These are phyloP conservation scores for Morinoia aosen DNA, from an alignment of 2,888 invertebrate genomes.

Conservation along the genomic window DNA sequence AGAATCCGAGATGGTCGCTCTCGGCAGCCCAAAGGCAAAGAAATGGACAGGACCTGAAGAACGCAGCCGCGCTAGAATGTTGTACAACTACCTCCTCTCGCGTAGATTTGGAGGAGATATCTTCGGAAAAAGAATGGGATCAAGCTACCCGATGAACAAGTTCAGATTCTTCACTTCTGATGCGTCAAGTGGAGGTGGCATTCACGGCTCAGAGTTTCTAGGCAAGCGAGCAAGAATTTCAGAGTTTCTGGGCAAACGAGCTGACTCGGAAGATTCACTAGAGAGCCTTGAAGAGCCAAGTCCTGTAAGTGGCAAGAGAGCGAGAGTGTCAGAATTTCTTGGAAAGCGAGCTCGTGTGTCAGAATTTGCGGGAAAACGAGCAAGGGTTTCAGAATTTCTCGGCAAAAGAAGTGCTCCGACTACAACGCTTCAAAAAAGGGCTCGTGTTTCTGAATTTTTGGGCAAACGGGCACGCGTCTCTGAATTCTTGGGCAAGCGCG, in stretches of 20 bases:
- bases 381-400: slow-evolving; percentile 26
- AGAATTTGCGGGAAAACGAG: slow-evolving; percentile 1
- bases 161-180: slow-evolving; percentile 39
- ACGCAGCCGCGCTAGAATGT: neutral
- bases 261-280: neutral
- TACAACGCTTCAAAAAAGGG: neutral
- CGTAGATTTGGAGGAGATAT: slow-evolving; percentile 38
- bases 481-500: slow-evolving; percentile 22
- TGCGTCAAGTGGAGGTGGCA: neutral
- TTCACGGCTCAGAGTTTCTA: slow-evolving; percentile 36
- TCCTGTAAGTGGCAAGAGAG: neutral
- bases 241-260: slow-evolving; percentile 23
- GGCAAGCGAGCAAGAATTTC: slow-evolving; percentile 15
- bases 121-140: slow-evolving; percentile 42
- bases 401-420: slow-evolving; percentile 19
- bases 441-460: slow-evolving; percentile 22
- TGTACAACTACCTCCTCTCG: slow-evolving; percentile 52
- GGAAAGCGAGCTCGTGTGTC: slow-evolving; percentile 4
- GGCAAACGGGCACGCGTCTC: slow-evolving; percentile 36
- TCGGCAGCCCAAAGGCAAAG: neutral
- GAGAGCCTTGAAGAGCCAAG: neutral
- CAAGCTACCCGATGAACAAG: slow-evolving; percentile 30
- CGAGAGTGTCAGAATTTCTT: slow-evolving; percentile 27
- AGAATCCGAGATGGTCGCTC: neutral
- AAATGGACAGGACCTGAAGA: slow-evolving; percentile 46